Percentiles rank a stretch among this genome's conserved stretches.
phyloP scores from a whole-genome alignment of 2,113 vertebrate species.

The Phalacrocorax aristotelis region DNA sequence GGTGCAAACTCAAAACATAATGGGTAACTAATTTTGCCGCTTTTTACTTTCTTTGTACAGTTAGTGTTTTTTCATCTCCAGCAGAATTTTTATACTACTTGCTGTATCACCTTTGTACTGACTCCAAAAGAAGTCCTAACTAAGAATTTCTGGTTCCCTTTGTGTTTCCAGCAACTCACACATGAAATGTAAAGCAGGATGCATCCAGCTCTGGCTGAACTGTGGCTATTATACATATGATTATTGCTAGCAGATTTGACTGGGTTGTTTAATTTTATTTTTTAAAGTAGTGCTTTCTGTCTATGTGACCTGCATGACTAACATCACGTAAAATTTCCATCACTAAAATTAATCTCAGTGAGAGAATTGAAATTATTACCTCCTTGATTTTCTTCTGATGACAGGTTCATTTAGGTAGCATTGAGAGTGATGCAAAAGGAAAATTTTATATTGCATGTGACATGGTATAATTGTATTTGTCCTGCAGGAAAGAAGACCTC shows the following conservation, averaged over 20 bases:
- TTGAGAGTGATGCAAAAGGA: background rate
- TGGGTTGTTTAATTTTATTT: background rate
- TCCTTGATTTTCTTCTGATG: background rate
- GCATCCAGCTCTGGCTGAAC: background rate
- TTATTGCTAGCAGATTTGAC: background rate
- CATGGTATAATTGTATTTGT: background rate
- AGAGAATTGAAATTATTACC: background rate
- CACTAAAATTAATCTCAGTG: background rate
- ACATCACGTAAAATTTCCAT: background rate
- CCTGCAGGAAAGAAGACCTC: background rate
- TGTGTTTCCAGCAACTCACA: background rate
- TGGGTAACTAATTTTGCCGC: slow-evolving; percentile 35
- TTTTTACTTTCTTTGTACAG: background rate
- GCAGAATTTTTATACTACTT: background rate
- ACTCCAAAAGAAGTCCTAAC: background rate
- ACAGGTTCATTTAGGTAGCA: background rate
- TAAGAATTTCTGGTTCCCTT: background rate
- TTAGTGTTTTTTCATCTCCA: background rate
- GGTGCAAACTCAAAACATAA: slow-evolving; percentile 29
- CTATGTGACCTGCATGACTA: background rate
- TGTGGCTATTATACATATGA: background rate
- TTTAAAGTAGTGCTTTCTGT: background rate
- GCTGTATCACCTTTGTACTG: background rate
- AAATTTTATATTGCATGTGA: background rate
- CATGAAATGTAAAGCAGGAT: background rate